Percentiles rank a stretch among this genome's conserved stretches.
Conservation (phyloP, 2,888 invertebrate genomes). For the Emmelina monodactyla region DNA sequence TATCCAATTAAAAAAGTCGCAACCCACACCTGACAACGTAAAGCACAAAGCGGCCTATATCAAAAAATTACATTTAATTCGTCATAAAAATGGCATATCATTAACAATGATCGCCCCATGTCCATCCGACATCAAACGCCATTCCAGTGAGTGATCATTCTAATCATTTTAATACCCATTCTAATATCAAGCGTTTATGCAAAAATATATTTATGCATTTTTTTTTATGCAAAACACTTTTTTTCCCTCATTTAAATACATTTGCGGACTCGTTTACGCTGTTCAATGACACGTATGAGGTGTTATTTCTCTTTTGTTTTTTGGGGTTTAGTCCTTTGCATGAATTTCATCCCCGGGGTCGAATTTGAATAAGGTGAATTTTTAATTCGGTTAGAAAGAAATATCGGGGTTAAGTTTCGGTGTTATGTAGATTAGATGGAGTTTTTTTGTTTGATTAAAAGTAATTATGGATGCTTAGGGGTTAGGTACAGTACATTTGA, state of each 20-base stretch:
- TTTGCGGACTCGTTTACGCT: slow-evolving; percentile 30
- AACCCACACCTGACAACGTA: too few species aligned
- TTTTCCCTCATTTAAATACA: slow-evolving; percentile 7
- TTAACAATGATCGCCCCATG: too few species aligned
- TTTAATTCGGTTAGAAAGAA: slow-evolving; percentile 7
- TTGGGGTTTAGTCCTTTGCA: slow-evolving; percentile 25
- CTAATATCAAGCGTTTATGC: slow-evolving; percentile 35
- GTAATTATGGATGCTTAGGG: neutral
- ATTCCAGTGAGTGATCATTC: slow-evolving; percentile 15
- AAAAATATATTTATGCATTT: slow-evolving; percentile 19
- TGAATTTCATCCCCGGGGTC: slow-evolving; percentile 22
- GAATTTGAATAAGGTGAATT: slow-evolving; percentile 2
- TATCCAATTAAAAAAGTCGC: too few species aligned
- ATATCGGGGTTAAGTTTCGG: neutral
- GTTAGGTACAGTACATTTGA: too few species aligned
- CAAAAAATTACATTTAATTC: too few species aligned
- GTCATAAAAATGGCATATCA: too few species aligned
- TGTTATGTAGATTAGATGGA: neutral
- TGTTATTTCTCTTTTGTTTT: slow-evolving; percentile 32
- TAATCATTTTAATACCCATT: slow-evolving; percentile 30
- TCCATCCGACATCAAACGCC: too few species aligned
- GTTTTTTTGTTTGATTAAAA: neutral
- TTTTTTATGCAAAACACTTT: neutral
- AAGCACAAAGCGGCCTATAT: too few species aligned
- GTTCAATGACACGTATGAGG: slow-evolving; percentile 36